Conservation (phyloP, 53 echinoderm and acorn worm genomes). For the Zoroaster sp. region DNA sequence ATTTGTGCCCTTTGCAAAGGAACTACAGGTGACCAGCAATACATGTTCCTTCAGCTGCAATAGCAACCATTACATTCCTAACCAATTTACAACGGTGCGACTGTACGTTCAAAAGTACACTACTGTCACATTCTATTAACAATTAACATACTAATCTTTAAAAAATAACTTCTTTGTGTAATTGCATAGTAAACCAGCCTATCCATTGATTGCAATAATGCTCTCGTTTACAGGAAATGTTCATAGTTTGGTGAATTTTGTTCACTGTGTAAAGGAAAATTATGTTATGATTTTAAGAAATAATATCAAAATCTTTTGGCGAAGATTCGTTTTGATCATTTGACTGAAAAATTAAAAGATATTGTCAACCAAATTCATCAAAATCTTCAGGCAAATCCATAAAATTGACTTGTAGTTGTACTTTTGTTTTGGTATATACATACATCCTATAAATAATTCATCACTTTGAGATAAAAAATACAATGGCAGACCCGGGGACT, state of each 20-base stretch:
- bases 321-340: background rate
- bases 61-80: no score
- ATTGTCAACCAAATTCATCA: no score
- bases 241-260: no score
- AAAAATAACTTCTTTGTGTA: slow-evolving; percentile 45
- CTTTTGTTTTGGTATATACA: background rate
- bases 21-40: no score
- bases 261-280: background rate
- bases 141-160: slow-evolving; percentile 27
- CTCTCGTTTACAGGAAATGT: background rate
- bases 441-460: background rate
- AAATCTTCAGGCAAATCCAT: background rate
- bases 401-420: background rate
- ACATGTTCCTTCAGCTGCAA: no score
- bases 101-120: background rate
- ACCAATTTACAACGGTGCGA: background rate
- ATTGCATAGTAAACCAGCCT: slow-evolving; percentile 59
- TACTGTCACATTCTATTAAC: background rate
- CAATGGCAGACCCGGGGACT: no score
- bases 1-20: no score
- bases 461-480: background rate
- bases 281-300: background rate
- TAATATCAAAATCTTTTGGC: no score
- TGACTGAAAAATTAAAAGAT: background rate
- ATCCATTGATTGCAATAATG: slow-evolving; percentile 30